Conservation (phyloP, 2,888 invertebrate genomes). For the Eristalis arbustorum region DNA sequence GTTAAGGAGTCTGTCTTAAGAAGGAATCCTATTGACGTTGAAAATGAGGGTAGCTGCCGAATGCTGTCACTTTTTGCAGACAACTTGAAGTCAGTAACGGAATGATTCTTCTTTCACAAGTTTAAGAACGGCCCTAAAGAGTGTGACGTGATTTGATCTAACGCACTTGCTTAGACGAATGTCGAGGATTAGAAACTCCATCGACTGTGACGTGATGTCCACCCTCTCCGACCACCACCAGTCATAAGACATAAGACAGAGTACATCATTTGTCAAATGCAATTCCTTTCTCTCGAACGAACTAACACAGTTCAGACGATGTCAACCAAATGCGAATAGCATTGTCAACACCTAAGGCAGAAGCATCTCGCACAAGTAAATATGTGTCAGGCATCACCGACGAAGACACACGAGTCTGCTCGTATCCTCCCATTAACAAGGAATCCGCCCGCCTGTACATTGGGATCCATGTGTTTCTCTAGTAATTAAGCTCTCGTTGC, state of each 20-base stretch:
- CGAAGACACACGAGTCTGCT: neutral
- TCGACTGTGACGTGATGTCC: neutral
- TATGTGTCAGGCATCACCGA: neutral
- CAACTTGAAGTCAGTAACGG: no score
- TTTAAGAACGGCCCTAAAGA: no score
- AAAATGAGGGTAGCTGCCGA: no score
- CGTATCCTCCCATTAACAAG: neutral
- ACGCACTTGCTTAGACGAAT: no score
- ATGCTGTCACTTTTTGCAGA: no score
- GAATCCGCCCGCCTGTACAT: neutral
- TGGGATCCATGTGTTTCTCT: neutral
- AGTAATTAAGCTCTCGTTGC: conserved; percentile 53
- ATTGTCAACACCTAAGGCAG: neutral
- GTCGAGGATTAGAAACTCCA: neutral
- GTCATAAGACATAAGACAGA: neutral
- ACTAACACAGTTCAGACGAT: neutral
- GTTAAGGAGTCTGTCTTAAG: no score
- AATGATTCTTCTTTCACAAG: no score
- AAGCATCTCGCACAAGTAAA: neutral
- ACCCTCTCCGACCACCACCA: neutral
- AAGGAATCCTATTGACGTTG: no score
- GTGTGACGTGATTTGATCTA: no score
- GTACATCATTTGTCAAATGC: neutral
- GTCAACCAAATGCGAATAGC: neutral
- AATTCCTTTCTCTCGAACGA: neutral